Evolutionary conservation across 2,888 invertebrate species (phyloP).

Genomic region (Alviniconcha strummeri): DNA sequence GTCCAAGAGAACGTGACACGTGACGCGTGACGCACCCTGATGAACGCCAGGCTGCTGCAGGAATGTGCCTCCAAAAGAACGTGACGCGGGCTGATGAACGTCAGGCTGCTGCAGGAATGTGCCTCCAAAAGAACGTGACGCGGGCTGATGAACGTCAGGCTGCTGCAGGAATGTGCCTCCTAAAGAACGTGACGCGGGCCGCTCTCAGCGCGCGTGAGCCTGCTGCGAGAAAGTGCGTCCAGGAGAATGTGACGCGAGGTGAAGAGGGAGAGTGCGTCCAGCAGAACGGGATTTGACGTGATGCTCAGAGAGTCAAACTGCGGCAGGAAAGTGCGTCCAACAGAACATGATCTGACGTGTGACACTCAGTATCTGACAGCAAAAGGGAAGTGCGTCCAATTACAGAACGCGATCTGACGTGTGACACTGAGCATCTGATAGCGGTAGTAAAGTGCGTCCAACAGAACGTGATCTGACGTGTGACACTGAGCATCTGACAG

Average conservation of each 20-base stretch:
- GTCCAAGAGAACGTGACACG: constrained; percentile 39
- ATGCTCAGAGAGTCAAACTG: constrained; percentile 50
- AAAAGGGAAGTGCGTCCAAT: not conserved
- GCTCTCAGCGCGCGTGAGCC: constrained; percentile 55
- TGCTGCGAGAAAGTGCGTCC: constrained; percentile 17
- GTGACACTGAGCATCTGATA: no score
- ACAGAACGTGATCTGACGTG: not conserved
- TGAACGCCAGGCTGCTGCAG: constrained; percentile 53
- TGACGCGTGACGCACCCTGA: constrained; percentile 46
- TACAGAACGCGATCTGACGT: no score
- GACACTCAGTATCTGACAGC: constrained; percentile 50
- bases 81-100: constrained; percentile 54
- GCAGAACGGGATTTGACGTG: not conserved
- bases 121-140: constrained; percentile 35
- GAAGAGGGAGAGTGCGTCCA: constrained; percentile 38
- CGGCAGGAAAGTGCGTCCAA: constrained; percentile 19
- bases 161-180: constrained; percentile 16
- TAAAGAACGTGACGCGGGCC: constrained; percentile 42
- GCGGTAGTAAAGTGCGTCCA: not conserved
- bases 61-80: constrained; percentile 16
- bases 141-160: constrained; percentile 54
- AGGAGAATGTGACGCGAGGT: constrained; percentile 41
- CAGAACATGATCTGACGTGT: not conserved
- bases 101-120: constrained; percentile 40
- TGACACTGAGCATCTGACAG: constrained; percentile 50